phyloP scores from a whole-genome alignment of 2,113 vertebrate genomes.

The Pampusana beccarii region DNA sequence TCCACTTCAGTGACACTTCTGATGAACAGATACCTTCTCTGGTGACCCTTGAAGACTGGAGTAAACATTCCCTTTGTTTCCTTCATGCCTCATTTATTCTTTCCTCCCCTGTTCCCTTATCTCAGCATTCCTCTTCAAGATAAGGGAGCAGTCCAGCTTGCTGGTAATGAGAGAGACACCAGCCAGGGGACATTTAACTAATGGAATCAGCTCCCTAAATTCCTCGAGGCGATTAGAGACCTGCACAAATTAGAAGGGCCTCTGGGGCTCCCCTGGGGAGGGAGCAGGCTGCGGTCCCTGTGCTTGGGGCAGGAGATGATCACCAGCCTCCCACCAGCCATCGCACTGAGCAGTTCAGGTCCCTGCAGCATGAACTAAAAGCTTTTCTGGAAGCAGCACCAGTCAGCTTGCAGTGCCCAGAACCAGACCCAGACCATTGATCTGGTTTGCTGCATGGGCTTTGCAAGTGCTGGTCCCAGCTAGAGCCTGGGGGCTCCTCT shows the following conservation, averaged over 20 bases:
- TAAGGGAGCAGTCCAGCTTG: constrained; percentile 40
- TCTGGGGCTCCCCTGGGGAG: neutral
- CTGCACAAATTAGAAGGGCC: neutral
- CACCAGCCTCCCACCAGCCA: neutral
- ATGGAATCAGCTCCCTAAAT: constrained; percentile 1
- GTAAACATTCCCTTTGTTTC: constrained; percentile 1
- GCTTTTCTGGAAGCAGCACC: neutral
- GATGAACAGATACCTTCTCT: neutral
- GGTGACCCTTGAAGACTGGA: neutral
- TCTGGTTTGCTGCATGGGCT: neutral
- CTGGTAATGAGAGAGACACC: neutral
- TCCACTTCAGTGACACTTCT: neutral
- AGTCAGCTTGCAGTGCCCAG: neutral
- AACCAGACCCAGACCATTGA: neutral
- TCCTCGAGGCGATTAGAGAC: constrained; percentile 39
- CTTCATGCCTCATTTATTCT: neutral
- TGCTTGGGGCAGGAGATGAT: neutral
- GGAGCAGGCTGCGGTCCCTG: neutral
- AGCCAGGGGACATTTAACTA: constrained; percentile 23
- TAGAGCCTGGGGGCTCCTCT: neutral
- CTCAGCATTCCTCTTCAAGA: constrained; percentile 18
- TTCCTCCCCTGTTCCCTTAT: constrained; percentile 16
- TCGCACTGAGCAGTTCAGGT: neutral
- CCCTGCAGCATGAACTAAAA: neutral
- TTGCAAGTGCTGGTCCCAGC: neutral